These are phyloP conservation scores for Neofelis nebulosa DNA, from an alignment of 2,113 vertebrate species.

Conservation along the genomic window DNA sequence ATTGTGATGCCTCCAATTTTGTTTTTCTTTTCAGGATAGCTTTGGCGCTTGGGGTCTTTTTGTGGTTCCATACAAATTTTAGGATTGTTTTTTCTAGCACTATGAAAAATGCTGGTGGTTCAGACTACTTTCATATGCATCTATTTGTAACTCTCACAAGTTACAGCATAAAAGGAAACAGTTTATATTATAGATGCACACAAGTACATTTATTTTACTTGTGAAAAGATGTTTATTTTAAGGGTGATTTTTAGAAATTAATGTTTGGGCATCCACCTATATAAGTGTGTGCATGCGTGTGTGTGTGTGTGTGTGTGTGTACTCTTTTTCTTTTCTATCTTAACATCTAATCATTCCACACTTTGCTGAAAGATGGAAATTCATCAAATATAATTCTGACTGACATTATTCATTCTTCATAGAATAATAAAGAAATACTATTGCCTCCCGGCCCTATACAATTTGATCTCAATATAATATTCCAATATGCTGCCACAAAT, in stretches of 20 bases:
- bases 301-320: too few relatives aligned
- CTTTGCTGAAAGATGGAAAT: not conserved
- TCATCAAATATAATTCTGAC: not conserved
- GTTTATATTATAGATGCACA: not conserved
- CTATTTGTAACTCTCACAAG: not conserved
- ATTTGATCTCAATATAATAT: not conserved
- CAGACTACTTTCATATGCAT: not conserved
- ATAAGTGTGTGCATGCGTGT: too few relatives aligned
- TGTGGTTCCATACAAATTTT: too few relatives aligned
- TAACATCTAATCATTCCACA: not conserved
- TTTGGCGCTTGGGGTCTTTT: too few relatives aligned
- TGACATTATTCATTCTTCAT: not conserved
- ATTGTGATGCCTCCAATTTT: too few relatives aligned
- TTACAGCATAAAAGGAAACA: not conserved
- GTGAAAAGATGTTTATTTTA: not conserved
- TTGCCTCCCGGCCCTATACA: not conserved
- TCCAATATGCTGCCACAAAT: not conserved
- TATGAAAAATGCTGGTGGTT: not conserved
- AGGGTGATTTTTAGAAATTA: not conserved
- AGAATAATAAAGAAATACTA: not conserved
- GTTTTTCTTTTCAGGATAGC: too few relatives aligned
- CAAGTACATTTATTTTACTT: not conserved
- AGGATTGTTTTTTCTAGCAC: too few relatives aligned
- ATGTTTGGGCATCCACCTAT: not conserved
- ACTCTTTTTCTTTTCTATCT: too few relatives aligned